These are phyloP conservation scores for Xiphias gladius DNA, from an alignment of 2,113 vertebrate genomes.

Conservation along the genomic window DNA sequence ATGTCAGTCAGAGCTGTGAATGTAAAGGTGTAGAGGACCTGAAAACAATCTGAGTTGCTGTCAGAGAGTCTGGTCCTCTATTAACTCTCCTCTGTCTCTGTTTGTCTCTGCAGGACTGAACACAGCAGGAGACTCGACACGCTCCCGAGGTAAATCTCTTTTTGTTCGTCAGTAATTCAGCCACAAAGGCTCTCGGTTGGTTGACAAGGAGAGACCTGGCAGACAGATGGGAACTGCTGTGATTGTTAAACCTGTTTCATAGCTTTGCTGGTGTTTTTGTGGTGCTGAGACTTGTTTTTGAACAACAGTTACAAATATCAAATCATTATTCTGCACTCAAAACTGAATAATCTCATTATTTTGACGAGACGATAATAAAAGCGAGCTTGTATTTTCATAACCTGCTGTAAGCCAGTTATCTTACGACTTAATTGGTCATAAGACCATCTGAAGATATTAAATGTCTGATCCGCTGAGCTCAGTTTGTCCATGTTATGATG, in stretches of 20 bases:
- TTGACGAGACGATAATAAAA: not conserved
- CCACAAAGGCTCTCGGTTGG: no score
- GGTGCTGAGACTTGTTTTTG: no score
- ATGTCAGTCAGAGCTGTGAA: not conserved
- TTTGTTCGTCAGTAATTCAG: not conserved
- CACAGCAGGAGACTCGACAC: not conserved
- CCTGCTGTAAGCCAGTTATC: not conserved
- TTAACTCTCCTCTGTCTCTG: conserved; percentile 3
- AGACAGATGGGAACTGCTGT: not conserved
- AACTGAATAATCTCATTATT: not conserved
- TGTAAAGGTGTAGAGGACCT: no score
- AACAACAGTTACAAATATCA: not conserved
- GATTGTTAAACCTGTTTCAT: not conserved
- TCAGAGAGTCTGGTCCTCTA: not conserved
- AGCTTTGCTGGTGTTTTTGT: not conserved
- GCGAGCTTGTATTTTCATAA: not conserved
- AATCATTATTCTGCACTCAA: not conserved
- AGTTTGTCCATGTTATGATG: not conserved
- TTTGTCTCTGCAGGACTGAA: conserved; percentile 44
- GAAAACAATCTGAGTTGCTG: no score
- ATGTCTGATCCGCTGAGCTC: not conserved
- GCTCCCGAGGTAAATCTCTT: conserved; percentile 8
- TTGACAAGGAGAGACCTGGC: no score
- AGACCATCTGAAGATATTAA: not conserved
- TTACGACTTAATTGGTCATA: not conserved